phyloP scores from a whole-genome alignment of 2,888 invertebrate species.

The Nudaria mundana region DNA sequence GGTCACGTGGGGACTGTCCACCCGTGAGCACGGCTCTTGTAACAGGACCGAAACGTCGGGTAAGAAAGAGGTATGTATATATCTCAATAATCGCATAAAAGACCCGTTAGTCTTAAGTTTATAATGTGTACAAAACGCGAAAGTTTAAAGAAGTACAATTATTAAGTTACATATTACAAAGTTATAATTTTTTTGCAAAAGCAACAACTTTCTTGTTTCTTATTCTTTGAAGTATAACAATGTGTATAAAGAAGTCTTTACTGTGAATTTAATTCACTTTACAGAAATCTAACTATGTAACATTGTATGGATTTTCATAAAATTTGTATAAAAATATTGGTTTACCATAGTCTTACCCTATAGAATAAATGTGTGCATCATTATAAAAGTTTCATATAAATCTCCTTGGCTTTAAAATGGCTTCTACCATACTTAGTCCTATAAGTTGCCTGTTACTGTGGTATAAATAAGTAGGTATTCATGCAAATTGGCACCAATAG shows the following conservation, averaged over 20 bases:
- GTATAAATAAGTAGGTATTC: constrained; percentile 32
- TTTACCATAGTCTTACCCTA: constrained; percentile 19
- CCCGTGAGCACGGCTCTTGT: no score
- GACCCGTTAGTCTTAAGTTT: no score
- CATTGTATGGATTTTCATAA: constrained; percentile 12
- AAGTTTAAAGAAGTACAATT: no score
- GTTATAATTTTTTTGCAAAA: constrained; percentile 31
- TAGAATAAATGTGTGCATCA: constrained; percentile 30
- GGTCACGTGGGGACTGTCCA: no score
- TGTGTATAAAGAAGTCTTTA: constrained; percentile 37
- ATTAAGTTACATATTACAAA: no score
- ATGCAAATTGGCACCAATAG: constrained; percentile 28
- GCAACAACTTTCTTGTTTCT: constrained; percentile 14
- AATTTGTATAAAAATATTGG: constrained; percentile 36
- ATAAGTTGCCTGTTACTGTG: constrained; percentile 18
- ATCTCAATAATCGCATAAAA: no score
- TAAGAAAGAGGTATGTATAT: no score
- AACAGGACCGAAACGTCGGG: no score
- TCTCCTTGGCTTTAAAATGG: constrained; percentile 38
- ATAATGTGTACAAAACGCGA: no score
- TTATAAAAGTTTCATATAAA: constrained; percentile 34
- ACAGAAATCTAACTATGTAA: constrained; percentile 13
- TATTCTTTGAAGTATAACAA: constrained; percentile 24
- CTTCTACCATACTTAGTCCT: constrained; percentile 46
- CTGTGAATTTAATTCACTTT: constrained; percentile 32